Evolutionary conservation across 2,888 invertebrate genomes (phyloP), one percentile per base, ranked within the genome.

Genomic region (Scaptomyza flava): DNA sequence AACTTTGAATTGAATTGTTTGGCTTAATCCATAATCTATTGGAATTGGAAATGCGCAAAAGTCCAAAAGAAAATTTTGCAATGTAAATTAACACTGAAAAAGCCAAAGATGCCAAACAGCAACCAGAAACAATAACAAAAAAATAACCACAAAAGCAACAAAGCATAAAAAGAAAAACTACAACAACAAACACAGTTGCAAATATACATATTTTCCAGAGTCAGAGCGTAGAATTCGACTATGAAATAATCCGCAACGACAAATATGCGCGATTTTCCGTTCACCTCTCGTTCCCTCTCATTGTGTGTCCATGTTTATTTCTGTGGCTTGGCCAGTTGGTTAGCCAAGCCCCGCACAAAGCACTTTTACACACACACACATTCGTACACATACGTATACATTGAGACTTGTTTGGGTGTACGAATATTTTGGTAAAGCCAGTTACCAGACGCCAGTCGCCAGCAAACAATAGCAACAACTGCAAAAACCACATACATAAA

Each of bases 181-280:
- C 59, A 65, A 56, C 46, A 42, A 60, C 38, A 46, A 33, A 46
- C 52, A 36, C n/a, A 34, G 47, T 51, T 45, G 51, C 46, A 65
- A 17, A 41, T 34, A 56, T 45, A 59, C 47, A n/a, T 34, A 42
- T 57, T 57, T 50, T 62, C 11, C 42, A 59, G 47, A 59, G 71
- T 23, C 56, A 42, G 36, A 73, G 66, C 54, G 65, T 68, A 79
- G 82, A 82, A 86, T 82, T 82, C 63, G 74, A 66, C 86, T 82
- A 82, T 82, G 88, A 82, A 82, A 82, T 88, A 88, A 82, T 82
- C 88, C 87, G 63, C 77, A 81, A 88, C 88, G 82, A 82, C 82
- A 82, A 82, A 82, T 86, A 82, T 82, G 83, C 81, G 88, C 87
- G 82, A 82, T 82, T 86, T 77, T 77, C 50, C 20, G 20, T 50